A percentile compares a stretch with the other conserved stretches of the same genome.
phyloP scores from a whole-genome alignment of 1,140 invertebrate species.

The Trichonephila clavata region DNA sequence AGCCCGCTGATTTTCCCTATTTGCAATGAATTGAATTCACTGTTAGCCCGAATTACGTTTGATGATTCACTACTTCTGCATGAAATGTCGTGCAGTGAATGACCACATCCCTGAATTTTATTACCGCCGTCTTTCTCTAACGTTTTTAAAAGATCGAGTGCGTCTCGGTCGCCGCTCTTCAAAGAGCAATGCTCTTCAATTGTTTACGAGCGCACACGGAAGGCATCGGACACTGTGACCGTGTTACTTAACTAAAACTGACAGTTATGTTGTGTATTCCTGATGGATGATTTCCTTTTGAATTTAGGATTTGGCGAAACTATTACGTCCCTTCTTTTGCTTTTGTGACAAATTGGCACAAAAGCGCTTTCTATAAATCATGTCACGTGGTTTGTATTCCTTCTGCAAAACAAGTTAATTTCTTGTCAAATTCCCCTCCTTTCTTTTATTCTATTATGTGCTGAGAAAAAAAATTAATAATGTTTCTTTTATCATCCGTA shows the following conservation, averaged over 20 bases:
- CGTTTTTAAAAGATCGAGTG: background rate
- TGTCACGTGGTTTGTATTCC: no score
- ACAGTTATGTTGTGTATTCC: background rate
- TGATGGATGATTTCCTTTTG: background rate
- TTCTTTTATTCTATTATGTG: no score
- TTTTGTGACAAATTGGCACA: background rate
- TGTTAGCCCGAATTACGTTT: background rate
- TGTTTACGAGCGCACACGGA: background rate
- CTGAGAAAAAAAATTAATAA: no score
- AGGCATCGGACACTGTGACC: background rate
- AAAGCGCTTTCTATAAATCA: no score
- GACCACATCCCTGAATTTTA: background rate
- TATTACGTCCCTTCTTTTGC: background rate
- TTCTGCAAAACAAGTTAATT: no score
- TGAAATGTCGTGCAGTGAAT: background rate
- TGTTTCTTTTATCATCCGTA: no score
- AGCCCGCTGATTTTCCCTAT: background rate
- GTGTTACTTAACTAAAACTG: background rate
- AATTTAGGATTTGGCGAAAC: background rate
- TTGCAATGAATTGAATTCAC: background rate
- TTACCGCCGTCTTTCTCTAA: background rate
- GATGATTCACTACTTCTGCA: background rate
- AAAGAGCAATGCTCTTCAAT: background rate
- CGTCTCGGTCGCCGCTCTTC: background rate
- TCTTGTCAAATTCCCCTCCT: no score